Evolutionary conservation across 2,888 invertebrate species (phyloP).

Genomic region (Phengaris arion): DNA sequence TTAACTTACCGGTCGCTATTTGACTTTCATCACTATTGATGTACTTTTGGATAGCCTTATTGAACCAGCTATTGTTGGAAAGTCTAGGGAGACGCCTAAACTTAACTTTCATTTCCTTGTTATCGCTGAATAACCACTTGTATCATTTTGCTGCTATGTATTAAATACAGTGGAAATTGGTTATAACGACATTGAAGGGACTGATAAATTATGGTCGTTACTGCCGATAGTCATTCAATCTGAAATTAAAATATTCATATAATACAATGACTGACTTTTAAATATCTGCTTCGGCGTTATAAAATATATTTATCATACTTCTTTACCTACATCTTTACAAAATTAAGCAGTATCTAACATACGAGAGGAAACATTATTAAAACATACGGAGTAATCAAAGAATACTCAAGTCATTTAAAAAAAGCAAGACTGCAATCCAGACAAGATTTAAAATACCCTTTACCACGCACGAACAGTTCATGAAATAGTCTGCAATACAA

Average conservation of each 20-base stretch:
- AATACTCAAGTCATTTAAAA: neutral
- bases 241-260: too few species aligned
- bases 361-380: too few species aligned
- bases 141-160: too few species aligned
- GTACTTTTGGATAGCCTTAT: neutral
- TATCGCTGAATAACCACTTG: neutral
- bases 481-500: slow-evolving; percentile 51
- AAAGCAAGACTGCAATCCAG: neutral
- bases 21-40: neutral
- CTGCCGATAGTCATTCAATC: too few species aligned
- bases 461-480: slow-evolving; percentile 41
- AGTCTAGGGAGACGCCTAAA: neutral
- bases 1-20: neutral
- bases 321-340: too few species aligned
- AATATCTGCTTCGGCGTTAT: too few species aligned
- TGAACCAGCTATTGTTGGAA: neutral
- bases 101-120: slow-evolving; percentile 13
- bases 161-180: too few species aligned
- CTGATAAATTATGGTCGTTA: too few species aligned
- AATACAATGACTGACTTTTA: too few species aligned
- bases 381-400: neutral
- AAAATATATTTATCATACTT: too few species aligned
- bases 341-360: too few species aligned
- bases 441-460: neutral
- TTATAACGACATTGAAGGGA: too few species aligned